Percentiles rank a stretch among this genome's conserved stretches.
phyloP scores from a whole-genome alignment of 2,797 vertebrate species.

The Malacoraja senta region DNA sequence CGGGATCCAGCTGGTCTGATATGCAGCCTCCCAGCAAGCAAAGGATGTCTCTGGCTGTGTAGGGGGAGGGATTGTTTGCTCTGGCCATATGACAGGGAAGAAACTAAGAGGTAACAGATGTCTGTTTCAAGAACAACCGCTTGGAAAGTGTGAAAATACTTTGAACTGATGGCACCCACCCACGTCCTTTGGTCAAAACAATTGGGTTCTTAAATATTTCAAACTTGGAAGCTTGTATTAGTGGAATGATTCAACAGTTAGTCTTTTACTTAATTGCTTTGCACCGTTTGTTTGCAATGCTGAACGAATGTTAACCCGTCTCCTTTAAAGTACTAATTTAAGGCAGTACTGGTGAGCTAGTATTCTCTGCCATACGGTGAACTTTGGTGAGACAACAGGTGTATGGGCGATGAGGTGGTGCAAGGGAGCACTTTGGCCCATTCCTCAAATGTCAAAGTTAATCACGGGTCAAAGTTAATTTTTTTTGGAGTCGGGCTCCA shows the following conservation, averaged over 20 bases:
- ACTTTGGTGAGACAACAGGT: background rate
- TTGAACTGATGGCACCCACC: slow-evolving; percentile 21
- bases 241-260: background rate
- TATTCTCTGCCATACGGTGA: background rate
- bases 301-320: no score
- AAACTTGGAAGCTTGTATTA: background rate
- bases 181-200: slow-evolving; percentile 13
- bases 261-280: background rate
- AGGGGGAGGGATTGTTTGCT: slow-evolving; percentile 43
- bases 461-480: background rate
- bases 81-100: slow-evolving; percentile 43
- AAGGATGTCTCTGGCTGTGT: slow-evolving; percentile 10
- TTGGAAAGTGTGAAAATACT: slow-evolving; percentile 40
- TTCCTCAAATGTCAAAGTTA: background rate
- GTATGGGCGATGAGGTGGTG: background rate
- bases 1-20: slow-evolving; percentile 45
- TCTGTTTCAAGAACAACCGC: slow-evolving; percentile 37
- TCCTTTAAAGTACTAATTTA: background rate
- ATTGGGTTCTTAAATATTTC: slow-evolving; percentile 27
- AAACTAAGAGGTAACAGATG: slow-evolving; percentile 46
- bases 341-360: background rate
- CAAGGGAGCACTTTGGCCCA: background rate
- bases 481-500: background rate
- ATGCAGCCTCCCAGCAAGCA: slow-evolving; percentile 43
- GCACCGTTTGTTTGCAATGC: background rate